phyloP scores from a whole-genome alignment of 2,797 vertebrate genomes.

The Phoebastria nigripes region DNA sequence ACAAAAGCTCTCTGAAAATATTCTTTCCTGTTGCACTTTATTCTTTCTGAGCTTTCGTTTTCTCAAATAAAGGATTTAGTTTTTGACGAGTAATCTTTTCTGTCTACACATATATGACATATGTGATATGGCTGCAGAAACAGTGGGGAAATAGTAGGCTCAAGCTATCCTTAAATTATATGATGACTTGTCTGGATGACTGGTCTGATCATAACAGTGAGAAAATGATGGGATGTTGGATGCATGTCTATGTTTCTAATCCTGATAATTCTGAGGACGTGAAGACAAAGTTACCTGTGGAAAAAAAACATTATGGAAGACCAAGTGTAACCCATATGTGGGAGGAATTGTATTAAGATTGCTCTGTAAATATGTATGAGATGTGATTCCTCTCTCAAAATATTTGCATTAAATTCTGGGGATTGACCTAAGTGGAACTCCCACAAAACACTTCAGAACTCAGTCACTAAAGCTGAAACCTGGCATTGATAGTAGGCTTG shows the following conservation, averaged over 20 bases:
- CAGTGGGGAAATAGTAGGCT: not conserved
- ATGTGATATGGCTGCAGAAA: not conserved
- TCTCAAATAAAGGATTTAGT: not conserved
- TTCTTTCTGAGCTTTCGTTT: not conserved
- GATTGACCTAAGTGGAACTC: not conserved
- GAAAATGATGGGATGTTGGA: not conserved
- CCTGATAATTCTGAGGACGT: not conserved
- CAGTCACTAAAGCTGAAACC: not conserved
- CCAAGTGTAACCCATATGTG: not conserved
- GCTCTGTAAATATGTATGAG: not conserved
- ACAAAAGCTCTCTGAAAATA: not conserved
- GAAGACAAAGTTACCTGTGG: not conserved
- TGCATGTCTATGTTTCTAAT: not conserved
- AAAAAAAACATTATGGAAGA: not conserved
- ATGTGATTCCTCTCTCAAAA: not conserved
- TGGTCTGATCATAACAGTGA: not conserved
- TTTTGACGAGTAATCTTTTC: slow-evolving; percentile 12
- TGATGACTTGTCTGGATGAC: not conserved
- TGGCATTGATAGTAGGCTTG: not conserved
- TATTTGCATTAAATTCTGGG: not conserved
- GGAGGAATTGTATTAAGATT: not conserved
- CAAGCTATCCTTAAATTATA: not conserved
- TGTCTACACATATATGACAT: not conserved
- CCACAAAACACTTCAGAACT: not conserved
- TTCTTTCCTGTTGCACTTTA: slow-evolving; percentile 1